Percentiles rank a stretch among this genome's conserved stretches.
phyloP scores from a whole-genome alignment of 2,888 invertebrate genomes.

The Linnaemya tessellans region DNA sequence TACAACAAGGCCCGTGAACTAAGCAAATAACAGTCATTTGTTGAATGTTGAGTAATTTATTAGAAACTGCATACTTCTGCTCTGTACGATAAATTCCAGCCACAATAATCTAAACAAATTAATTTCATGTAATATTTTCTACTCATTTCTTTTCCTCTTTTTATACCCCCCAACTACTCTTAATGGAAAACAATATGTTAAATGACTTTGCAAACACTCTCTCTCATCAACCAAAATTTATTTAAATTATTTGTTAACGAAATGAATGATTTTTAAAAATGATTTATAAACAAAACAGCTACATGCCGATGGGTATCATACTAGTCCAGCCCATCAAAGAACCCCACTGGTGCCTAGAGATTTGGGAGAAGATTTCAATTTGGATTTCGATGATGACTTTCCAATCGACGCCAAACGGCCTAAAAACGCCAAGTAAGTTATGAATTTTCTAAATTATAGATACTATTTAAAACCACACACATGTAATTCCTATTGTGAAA shows the following conservation, averaged over 20 bases:
- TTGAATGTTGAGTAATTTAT: constrained; percentile 68
- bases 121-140: background rate
- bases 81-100: background rate
- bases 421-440: constrained; percentile 95
- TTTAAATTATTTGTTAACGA: constrained; percentile 40
- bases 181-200: constrained; percentile 27
- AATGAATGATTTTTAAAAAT: constrained; percentile 49
- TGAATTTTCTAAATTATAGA: constrained; percentile 36
- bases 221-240: background rate
- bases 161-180: background rate
- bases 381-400: constrained; percentile 84
- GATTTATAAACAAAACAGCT: constrained; percentile 84
- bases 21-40: constrained; percentile 6
- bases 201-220: constrained; percentile 14
- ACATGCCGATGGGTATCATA: constrained; percentile 94
- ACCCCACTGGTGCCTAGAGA: constrained; percentile 91
- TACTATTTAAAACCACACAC: background rate
- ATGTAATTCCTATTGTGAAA: constrained; percentile 31
- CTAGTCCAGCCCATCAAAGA: constrained; percentile 90
- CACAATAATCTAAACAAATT: constrained; percentile 20
- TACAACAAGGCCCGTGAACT: too few relatives aligned
- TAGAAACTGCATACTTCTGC: background rate
- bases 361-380: constrained; percentile 87
- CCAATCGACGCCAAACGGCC: constrained; percentile 85
- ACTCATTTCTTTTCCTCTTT: background rate